Base-by-base conservation (phyloP, 2,888 invertebrate genomes). In the Euplexia lucipara region DNA sequence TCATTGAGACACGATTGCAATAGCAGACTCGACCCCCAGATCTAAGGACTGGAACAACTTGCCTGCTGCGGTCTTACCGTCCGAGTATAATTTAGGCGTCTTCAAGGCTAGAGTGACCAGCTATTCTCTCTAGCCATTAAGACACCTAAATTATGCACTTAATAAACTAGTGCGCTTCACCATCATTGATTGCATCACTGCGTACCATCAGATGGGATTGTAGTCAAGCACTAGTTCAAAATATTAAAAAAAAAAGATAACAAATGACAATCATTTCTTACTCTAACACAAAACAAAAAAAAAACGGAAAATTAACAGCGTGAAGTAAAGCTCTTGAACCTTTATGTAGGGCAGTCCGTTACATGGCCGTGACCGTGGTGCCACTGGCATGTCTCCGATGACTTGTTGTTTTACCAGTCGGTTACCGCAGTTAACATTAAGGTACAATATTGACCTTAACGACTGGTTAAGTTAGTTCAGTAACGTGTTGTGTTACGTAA, bases 281-380 rank as follows among this genome's bases (percentile, higher is more conserved):
- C 22, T 18, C 0, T 6, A 20, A 20, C 20, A 16, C 1, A 8
- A 30, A 65, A 35, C 16, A 34, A 41, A 37, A 16, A 20, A 30
- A 47, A 44, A 20, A 58, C 49, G 63, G 56, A 70, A 65, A 75
- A 58, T 58, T 62, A 71, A 71, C 63, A 64, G 54, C 53, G 61
- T 82, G 68, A 74, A 72, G 78, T 83, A 79, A 74, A 74, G 67
- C 72, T 70, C 65, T 82, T 83, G 83, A 82, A 81, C 91, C 94
- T 90, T 91, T 91, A 89, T 87, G 88, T 93, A 90, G 94, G 93
- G 89, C 94, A 86, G 60, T 81, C 94, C 91, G 94, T 94, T 94
- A 94, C 53, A 79, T 86, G 94, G 83, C 94, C 93, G 88, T 94
- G 94, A 93, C 93, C 92, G 90, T 79, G 86, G 83, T 75, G 76